Evolutionary conservation across 2,113 vertebrate genomes (phyloP).

Genomic region (Pipa parva): DNA sequence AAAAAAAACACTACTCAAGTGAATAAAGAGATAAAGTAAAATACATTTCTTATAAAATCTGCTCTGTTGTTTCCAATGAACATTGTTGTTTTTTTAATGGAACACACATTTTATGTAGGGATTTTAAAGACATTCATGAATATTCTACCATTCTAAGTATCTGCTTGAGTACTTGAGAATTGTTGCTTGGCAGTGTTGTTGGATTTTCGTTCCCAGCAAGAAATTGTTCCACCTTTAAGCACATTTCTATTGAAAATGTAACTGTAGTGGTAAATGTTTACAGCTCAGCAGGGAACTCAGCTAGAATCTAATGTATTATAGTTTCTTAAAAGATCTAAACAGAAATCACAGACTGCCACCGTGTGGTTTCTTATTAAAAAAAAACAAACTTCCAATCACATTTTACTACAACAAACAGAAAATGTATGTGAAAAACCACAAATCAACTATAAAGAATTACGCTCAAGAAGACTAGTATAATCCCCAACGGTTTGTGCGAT

Average conservation of each 20-base stretch:
- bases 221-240: constrained; percentile 15
- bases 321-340: constrained; percentile 20
- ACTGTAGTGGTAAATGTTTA: not conserved
- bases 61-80: constrained; percentile 17
- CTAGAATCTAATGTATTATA: not conserved
- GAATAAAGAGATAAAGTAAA: not conserved
- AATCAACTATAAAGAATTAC: too few relatives aligned
- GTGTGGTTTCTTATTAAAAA: constrained; percentile 38
- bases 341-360: constrained; percentile 49
- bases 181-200: constrained; percentile 14
- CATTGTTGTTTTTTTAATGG: constrained; percentile 16
- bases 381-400: too few relatives aligned
- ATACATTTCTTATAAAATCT: constrained; percentile 14
- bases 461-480: too few relatives aligned
- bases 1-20: too few relatives aligned
- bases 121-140: constrained; percentile 20
- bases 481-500: too few relatives aligned
- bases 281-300: not conserved
- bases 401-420: too few relatives aligned
- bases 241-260: constrained; percentile 6
- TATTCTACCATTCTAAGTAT: constrained; percentile 26
- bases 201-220: not conserved
- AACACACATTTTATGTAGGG: constrained; percentile 5
- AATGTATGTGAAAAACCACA: too few relatives aligned
- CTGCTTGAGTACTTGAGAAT: constrained; percentile 41